Evolutionary conservation across 2,797 vertebrate species (phyloP).

Genomic region (Pampus argenteus): DNA sequence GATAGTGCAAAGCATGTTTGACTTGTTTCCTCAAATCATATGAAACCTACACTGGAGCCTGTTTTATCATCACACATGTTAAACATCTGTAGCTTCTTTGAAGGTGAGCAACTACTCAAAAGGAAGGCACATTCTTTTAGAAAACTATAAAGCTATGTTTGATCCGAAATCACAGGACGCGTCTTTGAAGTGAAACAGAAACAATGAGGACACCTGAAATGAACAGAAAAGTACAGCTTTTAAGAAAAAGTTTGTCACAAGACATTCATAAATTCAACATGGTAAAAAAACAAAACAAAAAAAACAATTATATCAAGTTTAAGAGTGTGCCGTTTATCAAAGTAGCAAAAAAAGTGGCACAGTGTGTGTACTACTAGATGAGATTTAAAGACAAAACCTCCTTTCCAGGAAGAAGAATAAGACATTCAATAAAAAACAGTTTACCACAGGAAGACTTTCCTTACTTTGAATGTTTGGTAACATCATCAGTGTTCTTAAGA

Average conservation of each 20-base stretch:
- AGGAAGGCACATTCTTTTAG: slow-evolving; percentile 51
- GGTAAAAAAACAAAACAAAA: slow-evolving; percentile 22
- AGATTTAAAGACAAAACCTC: slow-evolving; percentile 19
- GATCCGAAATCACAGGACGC: slow-evolving; percentile 32
- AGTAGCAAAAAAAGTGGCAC: slow-evolving; percentile 22
- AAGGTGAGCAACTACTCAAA: slow-evolving; percentile 20
- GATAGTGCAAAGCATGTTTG: slow-evolving; percentile 61
- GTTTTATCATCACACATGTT: slow-evolving; percentile 26
- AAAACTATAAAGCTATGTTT: slow-evolving; percentile 56
- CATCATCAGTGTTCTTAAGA: slow-evolving; percentile 41
- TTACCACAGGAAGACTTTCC: slow-evolving; percentile 46
- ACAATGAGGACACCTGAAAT: slow-evolving; percentile 1
- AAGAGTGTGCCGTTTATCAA: slow-evolving; percentile 24
- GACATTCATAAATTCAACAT: slow-evolving; percentile 8
- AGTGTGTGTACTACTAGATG: slow-evolving; percentile 9
- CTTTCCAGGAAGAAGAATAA: slow-evolving; percentile 26
- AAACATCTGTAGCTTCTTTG: slow-evolving; percentile 45
- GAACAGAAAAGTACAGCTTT: not conserved
- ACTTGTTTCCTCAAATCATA: slow-evolving; percentile 23
- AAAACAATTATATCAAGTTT: slow-evolving; percentile 35
- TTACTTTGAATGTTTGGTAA: slow-evolving; percentile 55
- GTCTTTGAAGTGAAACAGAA: slow-evolving; percentile 29
- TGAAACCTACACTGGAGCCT: not conserved
- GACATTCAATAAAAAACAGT: slow-evolving; percentile 48
- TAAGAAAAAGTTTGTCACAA: slow-evolving; percentile 5